These are phyloP conservation scores for Cichladusa arquata DNA, from an alignment of 2,113 vertebrate species.

Conservation along the genomic window DNA sequence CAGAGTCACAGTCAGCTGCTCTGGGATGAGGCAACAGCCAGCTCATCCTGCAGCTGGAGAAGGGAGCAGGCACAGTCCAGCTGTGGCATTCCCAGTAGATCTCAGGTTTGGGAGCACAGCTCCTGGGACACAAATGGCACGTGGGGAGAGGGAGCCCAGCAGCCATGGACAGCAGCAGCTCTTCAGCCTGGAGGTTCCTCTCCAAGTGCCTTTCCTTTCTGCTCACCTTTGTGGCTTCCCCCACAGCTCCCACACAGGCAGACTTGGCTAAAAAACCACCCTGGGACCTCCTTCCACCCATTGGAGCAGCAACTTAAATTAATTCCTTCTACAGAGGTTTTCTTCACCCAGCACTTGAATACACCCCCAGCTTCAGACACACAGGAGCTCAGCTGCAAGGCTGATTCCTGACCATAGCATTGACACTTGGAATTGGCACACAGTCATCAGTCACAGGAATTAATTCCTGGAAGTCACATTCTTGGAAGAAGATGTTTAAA, in stretches of 20 bases:
- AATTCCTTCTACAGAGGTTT: neutral
- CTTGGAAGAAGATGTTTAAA: neutral
- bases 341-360: neutral
- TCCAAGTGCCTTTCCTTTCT: neutral
- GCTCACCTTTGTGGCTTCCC: neutral
- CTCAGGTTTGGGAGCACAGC: neutral
- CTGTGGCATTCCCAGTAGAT: neutral
- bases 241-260: neutral
- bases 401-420: accelerated
- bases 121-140: neutral
- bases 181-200: neutral
- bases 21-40: neutral
- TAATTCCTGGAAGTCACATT: neutral
- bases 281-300: too few relatives aligned
- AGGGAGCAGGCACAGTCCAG: neutral
- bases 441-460: neutral
- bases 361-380: neutral
- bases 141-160: neutral
- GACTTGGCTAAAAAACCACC: neutral
- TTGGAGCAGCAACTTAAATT: neutral
- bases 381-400: neutral
- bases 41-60: neutral
- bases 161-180: neutral
- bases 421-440: neutral
- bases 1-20: neutral